Conservation (phyloP, 2,113 vertebrate species). For the Solea solea region DNA sequence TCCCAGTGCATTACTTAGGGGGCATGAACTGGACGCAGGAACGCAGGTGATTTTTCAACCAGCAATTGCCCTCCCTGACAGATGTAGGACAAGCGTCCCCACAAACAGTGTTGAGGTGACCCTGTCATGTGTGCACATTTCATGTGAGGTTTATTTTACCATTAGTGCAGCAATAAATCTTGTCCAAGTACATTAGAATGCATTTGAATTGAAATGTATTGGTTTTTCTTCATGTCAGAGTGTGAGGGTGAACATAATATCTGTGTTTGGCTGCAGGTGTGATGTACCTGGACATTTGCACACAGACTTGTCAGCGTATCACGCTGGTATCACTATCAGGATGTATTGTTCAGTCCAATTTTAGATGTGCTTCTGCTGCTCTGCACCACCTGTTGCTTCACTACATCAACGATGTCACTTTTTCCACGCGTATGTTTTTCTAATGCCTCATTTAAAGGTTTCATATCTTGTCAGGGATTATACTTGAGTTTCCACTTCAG, state of each 20-base stretch:
- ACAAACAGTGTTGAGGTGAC: conserved; percentile 2
- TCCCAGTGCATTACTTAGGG: not conserved
- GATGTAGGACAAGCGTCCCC: conserved; percentile 38
- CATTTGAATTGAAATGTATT: no score
- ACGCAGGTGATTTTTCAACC: conserved; percentile 33
- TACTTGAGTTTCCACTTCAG: no score
- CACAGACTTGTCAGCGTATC: conserved; percentile 15
- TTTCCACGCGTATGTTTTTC: not conserved
- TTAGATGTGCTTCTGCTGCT: conserved; percentile 61
- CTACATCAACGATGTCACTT: conserved; percentile 26
- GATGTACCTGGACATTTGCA: not conserved
- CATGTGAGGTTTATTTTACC: conserved; percentile 16
- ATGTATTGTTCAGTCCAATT: conserved; percentile 72
- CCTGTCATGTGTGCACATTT: conserved; percentile 4
- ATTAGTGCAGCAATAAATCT: conserved; percentile 8
- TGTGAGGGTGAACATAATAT: not conserved
- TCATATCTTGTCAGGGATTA: no score
- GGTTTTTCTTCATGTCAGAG: not conserved
- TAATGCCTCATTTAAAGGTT: not conserved
- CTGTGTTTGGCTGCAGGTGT: conserved; percentile 7
- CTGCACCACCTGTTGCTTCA: conserved; percentile 66
- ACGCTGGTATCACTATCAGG: conserved; percentile 30
- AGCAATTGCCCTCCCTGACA: conserved; percentile 42
- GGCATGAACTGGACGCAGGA: not conserved
- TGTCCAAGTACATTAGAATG: not conserved